Conservation (phyloP, 2,113 vertebrate species). For the Pagrus major region DNA sequence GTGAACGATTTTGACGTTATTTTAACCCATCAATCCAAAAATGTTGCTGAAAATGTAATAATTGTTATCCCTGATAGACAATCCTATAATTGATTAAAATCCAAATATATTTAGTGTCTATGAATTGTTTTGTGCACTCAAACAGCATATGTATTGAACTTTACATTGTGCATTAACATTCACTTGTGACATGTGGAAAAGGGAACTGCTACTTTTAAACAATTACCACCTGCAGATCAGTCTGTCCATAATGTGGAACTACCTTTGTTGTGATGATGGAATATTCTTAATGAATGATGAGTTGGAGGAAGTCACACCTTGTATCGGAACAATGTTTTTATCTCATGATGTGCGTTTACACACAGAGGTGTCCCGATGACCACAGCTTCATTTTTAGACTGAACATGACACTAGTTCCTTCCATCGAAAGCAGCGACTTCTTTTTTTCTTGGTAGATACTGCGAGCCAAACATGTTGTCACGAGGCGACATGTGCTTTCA, state of each 20-base stretch:
- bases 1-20: neutral
- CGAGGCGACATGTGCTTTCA: slow-evolving; percentile 12
- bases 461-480: slow-evolving; percentile 44
- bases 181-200: slow-evolving; percentile 16
- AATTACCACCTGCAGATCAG: slow-evolving; percentile 28
- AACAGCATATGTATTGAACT: neutral
- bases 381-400: slow-evolving; percentile 50
- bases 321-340: slow-evolving; percentile 23
- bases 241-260: slow-evolving; percentile 65
- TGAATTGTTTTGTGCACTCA: neutral
- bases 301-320: slow-evolving; percentile 51
- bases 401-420: slow-evolving; percentile 60
- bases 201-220: slow-evolving; percentile 37
- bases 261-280: slow-evolving; percentile 8
- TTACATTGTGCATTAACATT: neutral
- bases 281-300: neutral
- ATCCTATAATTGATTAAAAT: neutral
- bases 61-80: neutral
- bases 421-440: slow-evolving; percentile 61
- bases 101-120: neutral
- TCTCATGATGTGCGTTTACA: slow-evolving; percentile 34
- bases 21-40: neutral
- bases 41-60: neutral
- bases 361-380: neutral
- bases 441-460: slow-evolving; percentile 44